Conservation (phyloP, 30 jellyfish, hydroid and myxozoan species). For the Cassiopea xamachana region DNA sequence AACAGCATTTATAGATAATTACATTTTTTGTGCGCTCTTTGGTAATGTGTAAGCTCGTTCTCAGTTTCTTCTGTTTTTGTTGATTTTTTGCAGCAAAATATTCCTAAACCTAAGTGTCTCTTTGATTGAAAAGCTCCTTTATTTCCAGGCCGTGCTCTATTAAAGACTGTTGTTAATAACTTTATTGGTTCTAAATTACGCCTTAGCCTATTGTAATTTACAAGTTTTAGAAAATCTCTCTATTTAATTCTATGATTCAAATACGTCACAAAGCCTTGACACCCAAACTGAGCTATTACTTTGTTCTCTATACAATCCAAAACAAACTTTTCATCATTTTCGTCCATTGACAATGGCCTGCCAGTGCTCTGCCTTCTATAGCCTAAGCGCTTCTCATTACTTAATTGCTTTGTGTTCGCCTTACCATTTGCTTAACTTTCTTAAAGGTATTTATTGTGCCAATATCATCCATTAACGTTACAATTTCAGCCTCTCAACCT, state of each 20-base stretch:
- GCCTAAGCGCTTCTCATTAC: background rate
- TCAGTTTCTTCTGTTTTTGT: constrained; percentile 52
- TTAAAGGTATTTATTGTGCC: too few species aligned
- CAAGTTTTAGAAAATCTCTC: constrained; percentile 48
- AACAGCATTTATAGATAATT: background rate
- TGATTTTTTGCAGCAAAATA: constrained; percentile 61
- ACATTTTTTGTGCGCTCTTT: constrained; percentile 42
- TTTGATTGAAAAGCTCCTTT: constrained; percentile 24
- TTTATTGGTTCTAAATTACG: constrained; percentile 10
- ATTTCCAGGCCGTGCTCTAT: constrained; percentile 27
- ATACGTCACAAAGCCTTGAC: constrained; percentile 40
- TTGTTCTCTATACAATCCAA: constrained; percentile 25
- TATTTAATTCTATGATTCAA: constrained; percentile 49
- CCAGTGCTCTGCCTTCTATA: background rate
- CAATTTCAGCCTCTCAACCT: too few species aligned
- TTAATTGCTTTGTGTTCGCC: too few species aligned
- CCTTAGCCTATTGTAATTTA: constrained; percentile 26
- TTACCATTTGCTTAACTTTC: too few species aligned
- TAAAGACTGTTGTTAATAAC: constrained; percentile 36
- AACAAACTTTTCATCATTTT: constrained; percentile 25
- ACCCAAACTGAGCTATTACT: constrained; percentile 63
- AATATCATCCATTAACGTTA: too few species aligned
- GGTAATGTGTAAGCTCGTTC: constrained; percentile 21
- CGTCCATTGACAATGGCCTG: constrained; percentile 36
- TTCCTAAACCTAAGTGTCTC: constrained; percentile 26